Percentiles rank a stretch among this genome's conserved stretches.
Conservation (phyloP, 2,888 invertebrate species). For the Cartodere bifasciata region DNA sequence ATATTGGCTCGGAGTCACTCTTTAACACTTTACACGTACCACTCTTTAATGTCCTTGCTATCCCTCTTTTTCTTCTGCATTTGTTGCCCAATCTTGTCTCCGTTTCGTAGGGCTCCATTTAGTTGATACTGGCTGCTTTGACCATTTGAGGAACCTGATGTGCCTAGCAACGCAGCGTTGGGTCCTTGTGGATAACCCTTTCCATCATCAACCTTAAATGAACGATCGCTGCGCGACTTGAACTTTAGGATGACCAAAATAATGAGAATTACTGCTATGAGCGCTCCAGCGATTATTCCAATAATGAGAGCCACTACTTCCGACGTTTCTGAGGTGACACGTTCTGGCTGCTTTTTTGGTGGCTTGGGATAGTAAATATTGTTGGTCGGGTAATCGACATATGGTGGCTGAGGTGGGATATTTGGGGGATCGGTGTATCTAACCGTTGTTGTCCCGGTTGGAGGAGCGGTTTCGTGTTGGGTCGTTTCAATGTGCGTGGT, state of each 20-base stretch:
- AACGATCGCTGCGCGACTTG: constrained; percentile 73
- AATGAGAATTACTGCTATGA: constrained; percentile 82
- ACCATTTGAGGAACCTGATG: constrained; percentile 37
- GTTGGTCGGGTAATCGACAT: constrained; percentile 25
- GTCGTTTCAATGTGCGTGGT: constrained; percentile 6
- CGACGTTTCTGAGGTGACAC: constrained; percentile 55
- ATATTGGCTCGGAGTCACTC: constrained; percentile 30
- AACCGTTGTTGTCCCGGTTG: constrained; percentile 15
- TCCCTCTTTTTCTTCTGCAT: constrained; percentile 50
- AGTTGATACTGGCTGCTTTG: constrained; percentile 38
- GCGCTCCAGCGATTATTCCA: constrained; percentile 79
- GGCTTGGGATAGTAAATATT: constrained; percentile 27
- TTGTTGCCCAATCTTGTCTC: constrained; percentile 34
- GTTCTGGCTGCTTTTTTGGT: constrained; percentile 32
- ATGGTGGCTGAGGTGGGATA: constrained; percentile 29
- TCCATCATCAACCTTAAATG: constrained; percentile 85
- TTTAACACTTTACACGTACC: constrained; percentile 69
- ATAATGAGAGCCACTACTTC: constrained; percentile 68
- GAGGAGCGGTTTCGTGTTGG: constrained; percentile 12
- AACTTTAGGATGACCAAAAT: constrained; percentile 84
- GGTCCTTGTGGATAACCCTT: constrained; percentile 66
- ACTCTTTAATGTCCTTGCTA: constrained; percentile 88
- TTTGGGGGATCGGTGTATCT: constrained; percentile 28
- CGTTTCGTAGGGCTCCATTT: constrained; percentile 40
- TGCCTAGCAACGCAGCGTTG: constrained; percentile 62